Conservation (phyloP, 2,113 vertebrate species). For the Dendropsophus ebraccatus region DNA sequence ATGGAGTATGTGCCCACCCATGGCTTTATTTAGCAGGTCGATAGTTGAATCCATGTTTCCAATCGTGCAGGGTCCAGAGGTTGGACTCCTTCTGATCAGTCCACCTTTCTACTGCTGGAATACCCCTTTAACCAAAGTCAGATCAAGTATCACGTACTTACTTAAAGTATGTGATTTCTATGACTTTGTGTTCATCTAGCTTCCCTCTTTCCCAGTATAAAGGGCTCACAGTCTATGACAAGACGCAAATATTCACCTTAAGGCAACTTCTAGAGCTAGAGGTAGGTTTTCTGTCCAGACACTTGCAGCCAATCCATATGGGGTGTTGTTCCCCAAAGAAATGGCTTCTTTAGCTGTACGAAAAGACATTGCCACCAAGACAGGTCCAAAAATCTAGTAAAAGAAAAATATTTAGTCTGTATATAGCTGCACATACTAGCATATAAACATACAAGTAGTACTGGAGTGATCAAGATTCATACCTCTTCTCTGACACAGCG, state of each 20-base stretch:
- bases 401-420: background rate
- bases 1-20: no score
- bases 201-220: no score
- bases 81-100: no score
- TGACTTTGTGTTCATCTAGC: no score
- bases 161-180: no score
- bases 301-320: constrained; percentile 79
- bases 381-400: constrained; percentile 68
- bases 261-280: constrained; percentile 82
- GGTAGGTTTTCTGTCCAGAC: constrained; percentile 89
- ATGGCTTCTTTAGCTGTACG: constrained; percentile 80
- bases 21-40: no score
- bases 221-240: background rate
- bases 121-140: no score
- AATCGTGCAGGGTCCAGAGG: no score
- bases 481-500: constrained; percentile 72
- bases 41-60: no score
- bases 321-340: constrained; percentile 78
- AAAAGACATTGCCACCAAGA: constrained; percentile 72
- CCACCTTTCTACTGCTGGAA: no score
- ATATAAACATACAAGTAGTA: background rate
- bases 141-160: no score
- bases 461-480: no score
- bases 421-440: background rate
- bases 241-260: constrained; percentile 67